A percentile compares a stretch with the other conserved stretches of the same genome.
These are phyloP conservation scores for Dasypogon diadema DNA, from an alignment of 2,888 invertebrate genomes.

Conservation along the genomic window DNA sequence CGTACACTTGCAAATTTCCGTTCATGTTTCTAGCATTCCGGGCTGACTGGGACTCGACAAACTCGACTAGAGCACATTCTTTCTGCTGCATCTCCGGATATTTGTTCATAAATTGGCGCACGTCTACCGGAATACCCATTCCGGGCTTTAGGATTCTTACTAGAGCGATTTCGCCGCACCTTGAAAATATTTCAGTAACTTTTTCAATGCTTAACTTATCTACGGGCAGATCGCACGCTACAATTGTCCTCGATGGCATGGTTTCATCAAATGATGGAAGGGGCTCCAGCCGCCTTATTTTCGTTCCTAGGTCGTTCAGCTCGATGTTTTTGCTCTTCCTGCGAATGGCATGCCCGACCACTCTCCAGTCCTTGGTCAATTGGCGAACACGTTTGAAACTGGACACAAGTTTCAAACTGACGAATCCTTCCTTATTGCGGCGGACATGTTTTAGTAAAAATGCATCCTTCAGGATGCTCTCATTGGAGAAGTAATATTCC, in stretches of 20 bases:
- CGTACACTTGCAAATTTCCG: slow-evolving; percentile 78
- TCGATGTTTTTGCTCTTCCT: slow-evolving; percentile 83
- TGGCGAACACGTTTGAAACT: slow-evolving; percentile 96
- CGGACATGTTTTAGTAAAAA: slow-evolving; percentile 95
- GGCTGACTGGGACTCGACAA: slow-evolving; percentile 88
- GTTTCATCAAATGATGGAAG: slow-evolving; percentile 93
- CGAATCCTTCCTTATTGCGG: slow-evolving; percentile 95
- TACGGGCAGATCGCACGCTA: slow-evolving; percentile 86
- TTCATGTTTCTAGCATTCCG: slow-evolving; percentile 80
- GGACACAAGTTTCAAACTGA: slow-evolving; percentile 92
- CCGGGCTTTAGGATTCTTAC: slow-evolving; percentile 90
- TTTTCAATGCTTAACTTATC: slow-evolving; percentile 89
- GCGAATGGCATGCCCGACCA: slow-evolving; percentile 87
- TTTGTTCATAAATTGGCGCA: slow-evolving; percentile 90
- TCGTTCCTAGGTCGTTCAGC: slow-evolving; percentile 91
- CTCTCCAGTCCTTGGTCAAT: slow-evolving; percentile 93
- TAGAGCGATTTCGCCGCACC: slow-evolving; percentile 90
- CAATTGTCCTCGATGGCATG: slow-evolving; percentile 90
- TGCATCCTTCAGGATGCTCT: slow-evolving; percentile 94
- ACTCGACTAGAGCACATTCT: slow-evolving; percentile 92
- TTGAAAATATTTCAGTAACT: slow-evolving; percentile 90
- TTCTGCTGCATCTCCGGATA: slow-evolving; percentile 88
- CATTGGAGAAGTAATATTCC: slow-evolving; percentile 96
- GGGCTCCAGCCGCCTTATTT: slow-evolving; percentile 85
- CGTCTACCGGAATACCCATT: slow-evolving; percentile 90